Percentiles rank a stretch among this genome's conserved stretches.
These are phyloP conservation scores for Helostoma temminkii DNA, from an alignment of 2,797 vertebrate genomes.

Conservation along the genomic window DNA sequence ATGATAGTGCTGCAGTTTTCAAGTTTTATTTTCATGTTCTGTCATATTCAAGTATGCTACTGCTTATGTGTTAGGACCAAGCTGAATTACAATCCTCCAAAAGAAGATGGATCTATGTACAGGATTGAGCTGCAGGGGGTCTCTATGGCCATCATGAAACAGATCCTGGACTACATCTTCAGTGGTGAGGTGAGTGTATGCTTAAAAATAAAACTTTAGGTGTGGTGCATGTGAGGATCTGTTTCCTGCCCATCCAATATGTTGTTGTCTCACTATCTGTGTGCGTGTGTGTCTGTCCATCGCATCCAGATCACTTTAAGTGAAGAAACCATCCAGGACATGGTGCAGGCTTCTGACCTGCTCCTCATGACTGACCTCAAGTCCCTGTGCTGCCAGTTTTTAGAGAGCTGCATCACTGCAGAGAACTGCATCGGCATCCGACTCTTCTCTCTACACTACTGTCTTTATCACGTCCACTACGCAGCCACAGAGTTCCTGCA, in stretches of 20 bases:
- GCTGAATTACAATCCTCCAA: slow-evolving; percentile 97
- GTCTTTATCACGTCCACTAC: slow-evolving; percentile 94
- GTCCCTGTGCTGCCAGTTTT: slow-evolving; percentile 95
- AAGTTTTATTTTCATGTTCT: not conserved
- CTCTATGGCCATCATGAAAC: slow-evolving; percentile 93
- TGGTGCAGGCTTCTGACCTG: slow-evolving; percentile 96
- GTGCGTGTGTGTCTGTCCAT: not conserved
- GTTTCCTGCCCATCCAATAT: not conserved
- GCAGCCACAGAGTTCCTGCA: slow-evolving; percentile 96
- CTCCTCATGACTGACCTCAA: slow-evolving; percentile 97
- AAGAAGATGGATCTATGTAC: slow-evolving; percentile 95
- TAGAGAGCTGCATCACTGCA: slow-evolving; percentile 96
- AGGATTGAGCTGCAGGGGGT: slow-evolving; percentile 97
- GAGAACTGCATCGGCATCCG: slow-evolving; percentile 99
- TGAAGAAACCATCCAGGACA: slow-evolving; percentile 98
- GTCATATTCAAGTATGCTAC: not conserved
- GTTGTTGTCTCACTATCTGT: not conserved
- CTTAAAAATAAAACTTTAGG: not conserved
- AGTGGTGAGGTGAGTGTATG: slow-evolving; percentile 91
- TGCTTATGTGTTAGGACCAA: slow-evolving; percentile 87
- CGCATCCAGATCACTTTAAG: slow-evolving; percentile 89
- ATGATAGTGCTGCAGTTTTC: too few relatives aligned
- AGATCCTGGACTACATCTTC: slow-evolving; percentile 98
- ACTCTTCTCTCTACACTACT: slow-evolving; percentile 96
- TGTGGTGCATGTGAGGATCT: not conserved